Evolutionary conservation across 2,113 vertebrate species (phyloP).

Genomic region (Centropus unirufus): DNA sequence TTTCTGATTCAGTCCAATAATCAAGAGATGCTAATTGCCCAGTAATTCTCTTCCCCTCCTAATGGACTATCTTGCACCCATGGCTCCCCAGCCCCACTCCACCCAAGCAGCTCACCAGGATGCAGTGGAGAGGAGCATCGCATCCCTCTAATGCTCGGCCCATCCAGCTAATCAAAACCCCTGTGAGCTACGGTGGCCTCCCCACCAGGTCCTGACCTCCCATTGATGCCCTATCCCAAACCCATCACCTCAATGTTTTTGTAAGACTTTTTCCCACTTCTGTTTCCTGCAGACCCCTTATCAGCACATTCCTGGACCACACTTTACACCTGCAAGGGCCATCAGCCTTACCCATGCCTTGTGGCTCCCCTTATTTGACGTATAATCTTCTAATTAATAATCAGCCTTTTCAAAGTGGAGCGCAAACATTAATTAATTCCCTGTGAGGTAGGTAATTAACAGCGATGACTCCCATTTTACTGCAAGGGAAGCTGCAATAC

Average conservation of each 20-base stretch:
- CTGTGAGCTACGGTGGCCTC: neutral
- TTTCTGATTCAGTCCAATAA: slow-evolving; percentile 32
- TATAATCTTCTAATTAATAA: slow-evolving; percentile 64
- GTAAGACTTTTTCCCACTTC: neutral
- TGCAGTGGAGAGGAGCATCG: neutral
- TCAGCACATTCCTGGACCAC: rapidly evolving
- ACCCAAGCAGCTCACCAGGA: neutral
- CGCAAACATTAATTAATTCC: slow-evolving; percentile 65
- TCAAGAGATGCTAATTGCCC: neutral
- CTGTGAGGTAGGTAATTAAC: slow-evolving; percentile 55
- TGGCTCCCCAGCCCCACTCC: neutral
- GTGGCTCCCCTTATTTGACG: slow-evolving; percentile 63
- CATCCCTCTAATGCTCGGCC: rapidly evolving
- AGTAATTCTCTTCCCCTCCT: neutral
- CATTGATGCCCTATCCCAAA: neutral
- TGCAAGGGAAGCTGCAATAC: neutral
- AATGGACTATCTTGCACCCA: neutral
- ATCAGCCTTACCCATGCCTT: slow-evolving; percentile 28
- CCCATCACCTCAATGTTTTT: neutral
- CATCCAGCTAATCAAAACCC: neutral
- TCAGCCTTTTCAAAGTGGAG: slow-evolving; percentile 54
- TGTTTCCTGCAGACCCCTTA: neutral
- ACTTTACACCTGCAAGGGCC: neutral
- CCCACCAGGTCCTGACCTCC: neutral
- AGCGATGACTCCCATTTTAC: slow-evolving; percentile 54